These are phyloP conservation scores for Alligator sinensis DNA, from an alignment of 2,113 vertebrate species.

Conservation along the genomic window DNA sequence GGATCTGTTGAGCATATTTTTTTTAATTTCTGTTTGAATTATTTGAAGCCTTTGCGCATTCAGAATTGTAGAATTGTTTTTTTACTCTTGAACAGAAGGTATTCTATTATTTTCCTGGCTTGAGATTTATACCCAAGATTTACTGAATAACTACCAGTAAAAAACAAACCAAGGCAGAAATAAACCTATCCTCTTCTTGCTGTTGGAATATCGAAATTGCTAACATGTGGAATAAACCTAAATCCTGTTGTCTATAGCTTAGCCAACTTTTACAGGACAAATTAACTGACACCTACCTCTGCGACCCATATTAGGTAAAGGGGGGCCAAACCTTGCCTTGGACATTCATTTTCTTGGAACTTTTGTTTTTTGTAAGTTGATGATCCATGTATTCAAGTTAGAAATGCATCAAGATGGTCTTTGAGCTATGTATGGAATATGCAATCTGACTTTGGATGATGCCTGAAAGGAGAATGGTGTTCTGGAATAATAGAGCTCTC, in stretches of 20 bases:
- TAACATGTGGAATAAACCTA: neutral
- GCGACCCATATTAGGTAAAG: neutral
- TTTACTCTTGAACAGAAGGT: neutral
- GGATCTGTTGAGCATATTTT: neutral
- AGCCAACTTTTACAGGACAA: neutral
- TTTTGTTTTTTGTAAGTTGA: neutral
- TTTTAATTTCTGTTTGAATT: neutral
- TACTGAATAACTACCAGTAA: no score
- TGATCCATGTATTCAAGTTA: neutral
- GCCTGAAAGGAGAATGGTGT: neutral
- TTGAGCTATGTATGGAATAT: neutral
- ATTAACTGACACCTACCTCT: neutral
- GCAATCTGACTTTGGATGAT: neutral
- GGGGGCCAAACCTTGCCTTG: neutral
- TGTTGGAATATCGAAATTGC: neutral
- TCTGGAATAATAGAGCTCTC: neutral
- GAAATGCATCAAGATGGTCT: neutral
- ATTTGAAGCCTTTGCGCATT: neutral
- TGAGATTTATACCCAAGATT: no score
- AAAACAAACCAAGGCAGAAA: neutral
- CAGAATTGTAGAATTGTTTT: neutral
- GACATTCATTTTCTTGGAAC: no score
- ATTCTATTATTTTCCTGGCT: no score
- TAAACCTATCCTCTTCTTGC: neutral
- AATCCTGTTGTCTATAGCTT: neutral